Evolutionary conservation across 2,797 vertebrate species (phyloP).

Genomic region (Monodelphis domestica): DNA sequence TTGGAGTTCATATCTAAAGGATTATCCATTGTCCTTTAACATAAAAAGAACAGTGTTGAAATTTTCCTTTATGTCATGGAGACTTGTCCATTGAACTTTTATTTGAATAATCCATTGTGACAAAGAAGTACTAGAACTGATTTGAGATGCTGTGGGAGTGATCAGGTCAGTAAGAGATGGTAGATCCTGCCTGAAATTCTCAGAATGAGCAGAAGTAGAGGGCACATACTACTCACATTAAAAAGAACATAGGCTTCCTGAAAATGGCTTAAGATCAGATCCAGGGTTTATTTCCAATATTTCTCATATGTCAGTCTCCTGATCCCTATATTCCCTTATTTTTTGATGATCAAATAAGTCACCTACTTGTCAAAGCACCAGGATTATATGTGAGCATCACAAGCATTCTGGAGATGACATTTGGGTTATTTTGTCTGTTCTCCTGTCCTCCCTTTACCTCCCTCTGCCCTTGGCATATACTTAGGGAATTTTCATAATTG

Average conservation of each 20-base stretch:
- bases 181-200: neutral
- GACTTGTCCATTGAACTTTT: neutral
- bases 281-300: neutral
- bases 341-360: neutral
- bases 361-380: neutral
- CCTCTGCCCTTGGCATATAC: neutral
- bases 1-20: neutral
- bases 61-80: neutral
- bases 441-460: neutral
- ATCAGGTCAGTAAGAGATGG: neutral
- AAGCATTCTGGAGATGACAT: neutral
- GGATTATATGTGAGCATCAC: neutral
- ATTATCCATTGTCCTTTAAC: neutral
- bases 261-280: neutral
- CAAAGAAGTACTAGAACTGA: neutral
- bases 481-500: neutral
- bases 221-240: neutral
- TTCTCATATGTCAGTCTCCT: neutral
- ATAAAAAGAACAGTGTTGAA: neutral
- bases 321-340: neutral
- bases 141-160: neutral
- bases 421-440: neutral
- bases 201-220: neutral
- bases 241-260: neutral
- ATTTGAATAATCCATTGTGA: neutral